phyloP scores from a whole-genome alignment of 2,797 vertebrate genomes.

The Rhinoraja longicauda region DNA sequence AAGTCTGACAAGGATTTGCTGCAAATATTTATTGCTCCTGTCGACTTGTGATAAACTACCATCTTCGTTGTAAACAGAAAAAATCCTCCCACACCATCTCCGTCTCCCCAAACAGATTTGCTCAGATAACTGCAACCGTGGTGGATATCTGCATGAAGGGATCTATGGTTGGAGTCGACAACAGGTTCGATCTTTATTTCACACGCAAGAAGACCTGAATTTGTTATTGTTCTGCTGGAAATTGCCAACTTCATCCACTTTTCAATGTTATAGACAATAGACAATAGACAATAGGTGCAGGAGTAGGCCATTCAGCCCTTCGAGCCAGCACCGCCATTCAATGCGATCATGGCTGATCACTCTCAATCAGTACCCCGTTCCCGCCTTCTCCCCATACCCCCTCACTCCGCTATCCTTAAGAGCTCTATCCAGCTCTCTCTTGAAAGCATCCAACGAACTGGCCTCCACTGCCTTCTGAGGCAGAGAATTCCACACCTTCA shows the following conservation, averaged over 20 bases:
- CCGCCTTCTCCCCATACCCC: too few species aligned
- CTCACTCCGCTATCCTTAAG: too few species aligned
- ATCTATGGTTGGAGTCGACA: neutral
- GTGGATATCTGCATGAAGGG: neutral
- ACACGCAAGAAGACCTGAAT: neutral
- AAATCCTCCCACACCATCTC: neutral
- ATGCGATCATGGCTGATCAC: too few species aligned
- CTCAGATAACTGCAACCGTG: neutral
- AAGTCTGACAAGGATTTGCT: slow-evolving; percentile 1
- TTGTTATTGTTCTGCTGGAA: neutral
- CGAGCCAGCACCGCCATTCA: too few species aligned
- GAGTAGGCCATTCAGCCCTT: too few species aligned
- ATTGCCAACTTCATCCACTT: neutral
- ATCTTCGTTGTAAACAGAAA: neutral
- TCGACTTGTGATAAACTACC: neutral
- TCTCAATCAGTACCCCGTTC: too few species aligned
- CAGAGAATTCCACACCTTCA: too few species aligned
- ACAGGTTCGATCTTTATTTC: neutral
- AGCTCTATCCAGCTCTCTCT: too few species aligned
- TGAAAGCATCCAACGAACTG: too few species aligned
- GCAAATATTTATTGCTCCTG: neutral
- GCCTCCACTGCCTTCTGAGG: too few species aligned
- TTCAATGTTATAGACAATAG: neutral
- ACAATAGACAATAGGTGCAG: too few species aligned
- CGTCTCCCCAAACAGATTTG: neutral